Evolutionary conservation across 2,113 vertebrate species (phyloP).

Genomic region (Etia nguti): DNA sequence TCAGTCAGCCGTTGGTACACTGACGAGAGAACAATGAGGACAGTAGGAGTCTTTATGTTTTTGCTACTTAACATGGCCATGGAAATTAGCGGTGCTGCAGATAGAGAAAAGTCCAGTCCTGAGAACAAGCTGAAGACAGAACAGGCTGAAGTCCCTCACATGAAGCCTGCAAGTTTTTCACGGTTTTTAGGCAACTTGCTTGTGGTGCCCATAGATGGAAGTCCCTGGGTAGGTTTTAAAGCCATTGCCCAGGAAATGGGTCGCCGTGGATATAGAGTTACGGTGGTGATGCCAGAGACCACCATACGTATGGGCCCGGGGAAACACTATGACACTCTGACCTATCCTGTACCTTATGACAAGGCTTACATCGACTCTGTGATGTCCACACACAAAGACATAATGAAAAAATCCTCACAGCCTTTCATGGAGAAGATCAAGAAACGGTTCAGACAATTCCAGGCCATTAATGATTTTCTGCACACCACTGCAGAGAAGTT

Average conservation of each 20-base stretch:
- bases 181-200: constrained; percentile 70
- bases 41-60: not conserved
- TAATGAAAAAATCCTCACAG: not conserved
- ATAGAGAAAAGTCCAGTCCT: not conserved
- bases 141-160: not conserved
- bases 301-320: constrained; percentile 69
- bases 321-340: constrained; percentile 68
- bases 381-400: accelerated
- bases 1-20: not conserved
- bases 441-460: not conserved
- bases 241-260: constrained; percentile 69
- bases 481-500: constrained; percentile 64
- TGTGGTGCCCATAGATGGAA: constrained; percentile 83
- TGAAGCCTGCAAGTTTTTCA: not conserved
- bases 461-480: not conserved
- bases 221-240: constrained; percentile 81
- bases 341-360: constrained; percentile 56
- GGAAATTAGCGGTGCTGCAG: not conserved
- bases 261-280: constrained; percentile 70
- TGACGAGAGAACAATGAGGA: constrained; percentile 33
- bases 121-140: no score
- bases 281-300: constrained; percentile 75
- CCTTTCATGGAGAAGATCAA: constrained; percentile 56
- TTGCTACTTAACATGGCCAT: constrained; percentile 12
- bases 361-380: constrained; percentile 30